A percentile compares a stretch with the other conserved stretches of the same genome.
These are phyloP conservation scores for Alloscopus bannaensis DNA, from an alignment of 2,888 invertebrate species.

Conservation along the genomic window DNA sequence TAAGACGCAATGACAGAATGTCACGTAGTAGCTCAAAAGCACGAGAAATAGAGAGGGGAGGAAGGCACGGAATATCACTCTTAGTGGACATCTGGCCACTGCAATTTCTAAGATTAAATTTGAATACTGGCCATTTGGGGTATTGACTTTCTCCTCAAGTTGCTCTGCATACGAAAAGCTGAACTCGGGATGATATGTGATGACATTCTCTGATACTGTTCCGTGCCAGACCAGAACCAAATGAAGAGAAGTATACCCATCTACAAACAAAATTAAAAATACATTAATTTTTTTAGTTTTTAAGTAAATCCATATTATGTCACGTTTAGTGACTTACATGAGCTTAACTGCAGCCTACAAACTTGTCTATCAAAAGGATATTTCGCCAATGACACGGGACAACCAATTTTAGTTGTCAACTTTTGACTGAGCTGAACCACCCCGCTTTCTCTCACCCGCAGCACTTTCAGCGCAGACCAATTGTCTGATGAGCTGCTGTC, in stretches of 20 bases:
- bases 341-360: slow-evolving; percentile 65
- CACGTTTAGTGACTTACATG: slow-evolving; percentile 64
- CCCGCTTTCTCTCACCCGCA: slow-evolving; percentile 58
- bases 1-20: slow-evolving; percentile 58
- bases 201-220: slow-evolving; percentile 55
- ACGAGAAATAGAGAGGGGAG: slow-evolving; percentile 62
- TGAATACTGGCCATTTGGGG: slow-evolving; percentile 61
- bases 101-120: slow-evolving; percentile 60
- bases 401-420: slow-evolving; percentile 60
- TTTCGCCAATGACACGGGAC: slow-evolving; percentile 66
- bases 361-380: slow-evolving; percentile 70
- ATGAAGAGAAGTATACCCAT: slow-evolving; percentile 67
- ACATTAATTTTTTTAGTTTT: neutral
- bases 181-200: slow-evolving; percentile 65
- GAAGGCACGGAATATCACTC: slow-evolving; percentile 62
- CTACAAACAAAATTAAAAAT: slow-evolving; percentile 52
- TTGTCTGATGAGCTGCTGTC: slow-evolving; percentile 33
- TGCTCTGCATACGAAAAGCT: slow-evolving; percentile 60
- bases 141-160: slow-evolving; percentile 52
- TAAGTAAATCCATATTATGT: neutral
- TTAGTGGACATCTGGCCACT: slow-evolving; percentile 60
- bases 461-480: neutral
- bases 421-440: slow-evolving; percentile 40
- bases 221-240: slow-evolving; percentile 69
- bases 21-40: slow-evolving; percentile 62